Base-by-base conservation (phyloP, 2,888 invertebrate genomes). In the Sabatieria punctata region DNA sequence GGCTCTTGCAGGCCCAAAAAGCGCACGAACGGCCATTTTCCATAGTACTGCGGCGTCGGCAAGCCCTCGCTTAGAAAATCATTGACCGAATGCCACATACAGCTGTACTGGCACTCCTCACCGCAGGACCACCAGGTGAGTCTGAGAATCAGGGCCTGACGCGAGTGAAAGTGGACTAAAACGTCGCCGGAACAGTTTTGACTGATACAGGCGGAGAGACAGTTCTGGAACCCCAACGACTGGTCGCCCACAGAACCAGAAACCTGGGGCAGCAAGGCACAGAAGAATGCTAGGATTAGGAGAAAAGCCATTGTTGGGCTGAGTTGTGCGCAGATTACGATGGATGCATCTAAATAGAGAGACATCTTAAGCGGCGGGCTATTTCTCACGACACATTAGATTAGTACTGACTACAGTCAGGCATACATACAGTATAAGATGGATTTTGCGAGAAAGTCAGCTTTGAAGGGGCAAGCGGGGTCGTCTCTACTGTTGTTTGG, bases 21-120 rank as follows among this genome's bases (percentile, higher is more conserved):
- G 46, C 88, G 73, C 8, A 77, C 68, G 65, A 95, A 93, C 13
- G 93, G 93, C 93, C 93, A 93, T 85, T 88, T 93, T 60, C 93
- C 93, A 74, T 83, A 78, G 69, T 93, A 93, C 65, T 93, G 91
- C 2, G 89, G 91, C 45, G 81, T 74, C n/a, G 70, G 66, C 66
- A 76, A 75, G 0, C 77, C 76, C 52, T 78, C 73, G 48, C 74
- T 74, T 38, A 75, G 64, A 63, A 84, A 88, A 24, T 74, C 76
- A n/a, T 77, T 72, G 1, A 88, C 84, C 0, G 88, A 85, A 47
- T 74, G 71, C 91, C 93, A 93, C 85, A 86, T 91, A 64, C 93
- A 93, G 11, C 74, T 70, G 63, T 93, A 86, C 53, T 77, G 74
- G 63, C 91, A 93, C 61, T 93, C 86, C 59, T 86, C 85, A 4